Base-by-base conservation (phyloP, 2,888 invertebrate genomes). In the Heliconius ismenius region DNA sequence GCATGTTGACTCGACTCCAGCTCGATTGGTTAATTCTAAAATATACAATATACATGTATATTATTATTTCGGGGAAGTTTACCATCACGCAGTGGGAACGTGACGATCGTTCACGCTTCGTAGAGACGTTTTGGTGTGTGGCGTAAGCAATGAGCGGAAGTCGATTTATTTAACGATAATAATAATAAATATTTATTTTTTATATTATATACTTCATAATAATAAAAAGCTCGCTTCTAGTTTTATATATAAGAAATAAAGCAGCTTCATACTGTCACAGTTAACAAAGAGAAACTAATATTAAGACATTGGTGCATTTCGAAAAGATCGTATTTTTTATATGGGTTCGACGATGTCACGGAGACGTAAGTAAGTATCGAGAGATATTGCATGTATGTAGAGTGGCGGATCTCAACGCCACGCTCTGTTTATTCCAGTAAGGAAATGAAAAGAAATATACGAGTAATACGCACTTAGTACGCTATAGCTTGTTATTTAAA, bases 81-180 rank as follows among this genome's bases (percentile, higher is more conserved):
- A 83, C 84, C 74, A 83, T 85, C 89, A 89, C 89, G 89, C 89
- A 86, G 82, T 78, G 76, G 76, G 83, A 83, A 88, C 89, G 89
- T 90, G 89, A 88, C 88, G 86, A 86, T 87, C 75, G 78, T 70
- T 80, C 79, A 76, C 80, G 79, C 78, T 75, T 76, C 78, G 70
- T 77, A 74, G 49, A 76, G 75, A 74, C 72, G 76, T 76, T 79
- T 80, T 76, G 70, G 70, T 28, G 73, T 63, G 24, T 36, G 72
- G 74, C 24, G 15, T 60, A 76, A 76, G 54, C 21, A 10, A 79
- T 18, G 54, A 28, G 69, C 67, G 67, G 43, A 54, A 28, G 32
- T 54, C 9, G 21, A 32, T 26, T 18, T 4, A 18, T n/a, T 36
- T 39, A 54, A 9, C n/a, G 18, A 21, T 10, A 0, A 10, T 58